Evolutionary conservation across 2,888 invertebrate species (phyloP).

Genomic region (Itoplectis maculator): DNA sequence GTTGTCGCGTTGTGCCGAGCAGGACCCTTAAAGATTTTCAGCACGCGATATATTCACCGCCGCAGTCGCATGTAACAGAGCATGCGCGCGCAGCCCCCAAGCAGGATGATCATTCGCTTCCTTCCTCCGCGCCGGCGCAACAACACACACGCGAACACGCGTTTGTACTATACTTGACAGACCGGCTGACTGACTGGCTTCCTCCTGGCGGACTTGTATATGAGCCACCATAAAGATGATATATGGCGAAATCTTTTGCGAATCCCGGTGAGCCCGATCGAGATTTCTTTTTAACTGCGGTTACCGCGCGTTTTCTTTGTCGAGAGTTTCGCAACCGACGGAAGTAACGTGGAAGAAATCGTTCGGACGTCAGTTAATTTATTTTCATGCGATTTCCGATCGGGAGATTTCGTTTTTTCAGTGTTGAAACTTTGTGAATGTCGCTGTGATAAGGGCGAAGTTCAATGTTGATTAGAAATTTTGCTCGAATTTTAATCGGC

Average conservation of each 20-base stretch:
- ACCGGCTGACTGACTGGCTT: constrained; percentile 52
- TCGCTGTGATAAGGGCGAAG: no score
- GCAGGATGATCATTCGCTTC: constrained; percentile 56
- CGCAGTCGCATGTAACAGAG: constrained; percentile 36
- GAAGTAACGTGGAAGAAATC: constrained; percentile 51
- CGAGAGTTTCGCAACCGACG: constrained; percentile 52
- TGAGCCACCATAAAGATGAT: constrained; percentile 57
- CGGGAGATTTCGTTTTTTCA: no score
- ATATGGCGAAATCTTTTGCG: constrained; percentile 64
- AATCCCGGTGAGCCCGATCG: constrained; percentile 54
- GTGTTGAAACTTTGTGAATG: no score
- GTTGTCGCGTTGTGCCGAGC: constrained; percentile 64
- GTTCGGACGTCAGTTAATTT: constrained; percentile 3
- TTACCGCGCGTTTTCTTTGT: constrained; percentile 33
- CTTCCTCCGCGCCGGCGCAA: constrained; percentile 24
- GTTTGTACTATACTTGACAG: constrained; percentile 13
- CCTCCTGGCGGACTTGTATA: constrained; percentile 30
- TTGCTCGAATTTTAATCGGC: no score
- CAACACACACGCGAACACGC: constrained; percentile 2
- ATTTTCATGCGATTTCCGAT: constrained; percentile 40
- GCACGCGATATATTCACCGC: constrained; percentile 67
- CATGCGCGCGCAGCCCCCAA: constrained; percentile 28
- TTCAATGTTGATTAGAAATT: no score
- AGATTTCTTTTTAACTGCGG: constrained; percentile 67
- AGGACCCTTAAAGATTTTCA: constrained; percentile 61